Evolutionary conservation across 2,797 vertebrate genomes (phyloP).

Genomic region (Myiotriccus ornatus): DNA sequence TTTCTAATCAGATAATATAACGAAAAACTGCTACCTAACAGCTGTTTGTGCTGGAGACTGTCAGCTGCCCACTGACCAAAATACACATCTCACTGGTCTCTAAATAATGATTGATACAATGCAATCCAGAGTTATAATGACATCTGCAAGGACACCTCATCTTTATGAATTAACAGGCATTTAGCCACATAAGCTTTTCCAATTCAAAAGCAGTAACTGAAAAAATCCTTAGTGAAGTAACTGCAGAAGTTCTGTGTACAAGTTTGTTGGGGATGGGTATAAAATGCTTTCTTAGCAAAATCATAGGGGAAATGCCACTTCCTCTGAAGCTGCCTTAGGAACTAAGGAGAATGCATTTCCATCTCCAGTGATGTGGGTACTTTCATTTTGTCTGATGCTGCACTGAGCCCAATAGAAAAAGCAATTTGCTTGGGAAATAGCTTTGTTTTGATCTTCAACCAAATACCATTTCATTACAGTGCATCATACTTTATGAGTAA

Average conservation of each 20-base stretch:
- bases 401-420: slow-evolving; percentile 7
- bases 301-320: not conserved
- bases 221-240: not conserved
- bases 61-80: not conserved
- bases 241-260: not conserved
- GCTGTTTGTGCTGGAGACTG: not conserved
- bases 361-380: not conserved
- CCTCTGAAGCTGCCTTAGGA: not conserved
- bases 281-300: not conserved
- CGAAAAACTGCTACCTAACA: not conserved
- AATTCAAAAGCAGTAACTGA: not conserved
- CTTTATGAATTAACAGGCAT: not conserved
- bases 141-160: not conserved
- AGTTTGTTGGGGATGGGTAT: not conserved
- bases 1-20: not conserved
- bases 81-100: not conserved
- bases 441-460: slow-evolving; percentile 53
- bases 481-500: slow-evolving; percentile 16
- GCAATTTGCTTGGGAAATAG: slow-evolving; percentile 37
- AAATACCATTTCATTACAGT: slow-evolving; percentile 21
- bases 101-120: not conserved
- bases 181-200: not conserved
- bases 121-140: not conserved
- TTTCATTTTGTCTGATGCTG: slow-evolving; percentile 21
- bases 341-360: not conserved